Evolutionary conservation across 1,140 invertebrate species (phyloP).

Genomic region (Aphaenogaster rudis): DNA sequence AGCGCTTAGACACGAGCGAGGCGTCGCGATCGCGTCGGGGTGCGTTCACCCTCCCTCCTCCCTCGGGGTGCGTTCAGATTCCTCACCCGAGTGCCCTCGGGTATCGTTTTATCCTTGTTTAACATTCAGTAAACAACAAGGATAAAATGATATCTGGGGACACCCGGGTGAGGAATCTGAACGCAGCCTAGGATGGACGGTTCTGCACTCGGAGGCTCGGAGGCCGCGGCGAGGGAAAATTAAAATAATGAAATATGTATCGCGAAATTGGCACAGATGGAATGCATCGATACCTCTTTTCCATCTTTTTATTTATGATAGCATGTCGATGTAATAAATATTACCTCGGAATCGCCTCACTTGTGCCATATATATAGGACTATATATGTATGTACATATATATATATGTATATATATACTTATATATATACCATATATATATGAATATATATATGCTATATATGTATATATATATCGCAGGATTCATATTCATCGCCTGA

Average conservation of each 20-base stretch:
- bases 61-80: not conserved
- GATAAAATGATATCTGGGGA: too few species aligned
- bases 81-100: too few species aligned
- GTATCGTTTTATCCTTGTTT: too few species aligned
- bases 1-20: not conserved
- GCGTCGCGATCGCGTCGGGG: not conserved
- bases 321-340: constrained; percentile 54
- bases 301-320: constrained; percentile 53
- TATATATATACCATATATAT: not conserved
- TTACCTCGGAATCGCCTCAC: constrained; percentile 21
- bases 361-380: not conserved
- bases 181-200: not conserved
- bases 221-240: not conserved
- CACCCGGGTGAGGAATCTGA: too few species aligned
- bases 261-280: constrained; percentile 49
- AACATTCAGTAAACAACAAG: too few species aligned
- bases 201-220: not conserved
- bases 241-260: constrained; percentile 49
- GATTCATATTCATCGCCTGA: constrained; percentile 51
- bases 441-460: not conserved
- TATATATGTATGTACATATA: not conserved
- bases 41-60: not conserved
- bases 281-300: constrained; percentile 42
- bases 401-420: not conserved
- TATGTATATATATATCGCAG: not conserved